Percentiles rank a stretch among this genome's conserved stretches.
phyloP scores from a whole-genome alignment of 1,140 invertebrate species.

The Pachypeltis micranthus region DNA sequence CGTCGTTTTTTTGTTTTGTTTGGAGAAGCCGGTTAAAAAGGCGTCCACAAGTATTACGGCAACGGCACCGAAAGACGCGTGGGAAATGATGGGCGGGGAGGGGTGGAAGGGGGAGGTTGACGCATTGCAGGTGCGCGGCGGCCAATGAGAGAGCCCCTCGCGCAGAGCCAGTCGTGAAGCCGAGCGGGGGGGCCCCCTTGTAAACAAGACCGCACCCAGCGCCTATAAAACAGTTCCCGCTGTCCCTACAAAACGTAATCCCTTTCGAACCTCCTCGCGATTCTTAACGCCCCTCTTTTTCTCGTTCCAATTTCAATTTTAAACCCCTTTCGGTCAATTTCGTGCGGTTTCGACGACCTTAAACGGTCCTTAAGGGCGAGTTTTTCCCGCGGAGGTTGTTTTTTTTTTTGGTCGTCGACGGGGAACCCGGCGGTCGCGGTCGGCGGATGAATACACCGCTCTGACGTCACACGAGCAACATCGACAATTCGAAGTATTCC shows the following conservation, averaged over 20 bases:
- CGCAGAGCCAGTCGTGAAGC: conserved; percentile 26
- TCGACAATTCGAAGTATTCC: conserved; percentile 30
- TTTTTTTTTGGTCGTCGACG: no score
- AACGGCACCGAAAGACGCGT: background rate
- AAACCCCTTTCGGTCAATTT: no score
- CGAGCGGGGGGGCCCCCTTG: conserved; percentile 37
- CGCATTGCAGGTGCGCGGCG: conserved; percentile 69
- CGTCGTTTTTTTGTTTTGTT: background rate
- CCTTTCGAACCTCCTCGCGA: conserved; percentile 9
- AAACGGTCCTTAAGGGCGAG: background rate
- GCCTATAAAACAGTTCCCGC: conserved; percentile 39
- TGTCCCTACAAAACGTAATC: conserved; percentile 31
- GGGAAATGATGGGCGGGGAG: background rate
- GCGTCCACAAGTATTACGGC: background rate
- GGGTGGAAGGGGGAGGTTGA: conserved; percentile 38
- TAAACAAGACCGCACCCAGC: conserved; percentile 52
- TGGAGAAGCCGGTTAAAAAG: background rate
- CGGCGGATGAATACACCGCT: conserved; percentile 29
- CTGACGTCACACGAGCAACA: conserved; percentile 25
- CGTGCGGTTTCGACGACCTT: no score
- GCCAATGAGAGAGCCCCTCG: conserved; percentile 45
- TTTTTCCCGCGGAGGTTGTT: background rate
- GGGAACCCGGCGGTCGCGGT: background rate
- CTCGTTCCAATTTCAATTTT: no score
- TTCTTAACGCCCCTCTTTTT: no score